A percentile compares a stretch with the other conserved stretches of the same genome.
phyloP scores from a whole-genome alignment of 2,113 vertebrate species.

The Urocolius indicus region DNA sequence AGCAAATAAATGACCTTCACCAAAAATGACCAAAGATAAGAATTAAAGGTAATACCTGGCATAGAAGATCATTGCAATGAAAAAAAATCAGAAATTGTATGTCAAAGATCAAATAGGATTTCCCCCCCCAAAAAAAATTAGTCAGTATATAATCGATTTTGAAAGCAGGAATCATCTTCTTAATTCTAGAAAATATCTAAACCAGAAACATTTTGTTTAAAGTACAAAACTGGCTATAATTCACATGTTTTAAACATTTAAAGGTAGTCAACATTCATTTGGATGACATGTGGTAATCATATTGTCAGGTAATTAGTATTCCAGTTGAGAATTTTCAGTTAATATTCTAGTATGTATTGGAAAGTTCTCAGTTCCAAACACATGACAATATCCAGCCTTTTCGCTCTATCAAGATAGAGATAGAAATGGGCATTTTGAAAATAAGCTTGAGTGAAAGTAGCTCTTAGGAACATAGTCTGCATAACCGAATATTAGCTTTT shows the following conservation, averaged over 20 bases:
- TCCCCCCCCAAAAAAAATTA: not conserved
- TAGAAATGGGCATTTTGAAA: not conserved
- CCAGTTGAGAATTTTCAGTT: not conserved
- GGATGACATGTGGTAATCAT: rapidly evolving
- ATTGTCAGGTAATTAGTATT: not conserved
- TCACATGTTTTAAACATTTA: not conserved
- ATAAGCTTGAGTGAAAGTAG: not conserved
- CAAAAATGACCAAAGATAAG: not conserved
- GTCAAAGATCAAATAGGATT: not conserved
- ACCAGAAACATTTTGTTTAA: not conserved
- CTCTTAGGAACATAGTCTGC: not conserved
- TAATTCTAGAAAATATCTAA: not conserved
- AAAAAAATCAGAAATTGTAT: not conserved
- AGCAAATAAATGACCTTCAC: not conserved
- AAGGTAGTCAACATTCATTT: not conserved
- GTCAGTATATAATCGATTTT: not conserved
- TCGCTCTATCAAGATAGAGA: not conserved
- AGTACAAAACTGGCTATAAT: not conserved
- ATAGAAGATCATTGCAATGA: not conserved
- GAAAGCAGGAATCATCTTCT: not conserved
- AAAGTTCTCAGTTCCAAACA: not conserved
- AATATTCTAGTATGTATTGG: not conserved
- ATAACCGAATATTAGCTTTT: not conserved
- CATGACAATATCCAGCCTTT: not conserved
- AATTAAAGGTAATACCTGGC: not conserved